Conservation (phyloP, 2,888 invertebrate genomes). For the Temnothorax rugatulus region DNA sequence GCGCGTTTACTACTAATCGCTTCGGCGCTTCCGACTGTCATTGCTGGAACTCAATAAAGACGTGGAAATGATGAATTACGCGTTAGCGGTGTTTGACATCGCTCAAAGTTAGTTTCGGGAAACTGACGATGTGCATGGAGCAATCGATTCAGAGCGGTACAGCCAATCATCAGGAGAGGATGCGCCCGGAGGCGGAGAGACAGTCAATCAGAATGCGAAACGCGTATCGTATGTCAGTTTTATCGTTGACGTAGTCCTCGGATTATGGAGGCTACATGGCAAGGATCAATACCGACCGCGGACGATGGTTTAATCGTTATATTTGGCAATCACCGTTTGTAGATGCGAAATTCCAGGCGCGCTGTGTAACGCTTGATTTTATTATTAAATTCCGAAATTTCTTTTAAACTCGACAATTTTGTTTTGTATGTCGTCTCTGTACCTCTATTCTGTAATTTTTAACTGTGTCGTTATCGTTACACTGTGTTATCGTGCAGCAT, state of each 20-base stretch:
- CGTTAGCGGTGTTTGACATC: constrained; percentile 12
- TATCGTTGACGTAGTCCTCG: constrained; percentile 66
- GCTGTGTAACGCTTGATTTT: neutral
- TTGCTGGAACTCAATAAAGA: constrained; percentile 31
- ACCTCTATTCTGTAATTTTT: no score
- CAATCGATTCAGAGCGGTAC: constrained; percentile 53
- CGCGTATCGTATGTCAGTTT: constrained; percentile 60
- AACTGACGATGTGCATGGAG: constrained; percentile 31
- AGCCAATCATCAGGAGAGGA: constrained; percentile 40
- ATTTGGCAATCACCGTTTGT: constrained; percentile 12
- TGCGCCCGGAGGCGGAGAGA: constrained; percentile 30
- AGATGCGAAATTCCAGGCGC: neutral
- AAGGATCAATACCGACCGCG: constrained; percentile 60
- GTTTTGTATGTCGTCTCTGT: neutral
- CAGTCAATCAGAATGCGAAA: constrained; percentile 49
- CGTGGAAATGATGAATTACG: constrained; percentile 42
- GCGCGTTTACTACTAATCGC: constrained; percentile 11
- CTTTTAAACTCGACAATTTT: neutral
- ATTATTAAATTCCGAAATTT: constrained; percentile 18
- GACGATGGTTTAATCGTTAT: constrained; percentile 26
- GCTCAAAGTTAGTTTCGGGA: constrained; percentile 22
- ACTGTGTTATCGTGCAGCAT: no score
- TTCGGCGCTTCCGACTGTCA: constrained; percentile 22
- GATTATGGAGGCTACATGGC: constrained; percentile 42
- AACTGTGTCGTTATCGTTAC: no score